Percentiles rank a stretch among this genome's conserved stretches.
These are phyloP conservation scores for Hirtodrosophila trivittata DNA, from an alignment of 2,888 invertebrate species.

Conservation along the genomic window DNA sequence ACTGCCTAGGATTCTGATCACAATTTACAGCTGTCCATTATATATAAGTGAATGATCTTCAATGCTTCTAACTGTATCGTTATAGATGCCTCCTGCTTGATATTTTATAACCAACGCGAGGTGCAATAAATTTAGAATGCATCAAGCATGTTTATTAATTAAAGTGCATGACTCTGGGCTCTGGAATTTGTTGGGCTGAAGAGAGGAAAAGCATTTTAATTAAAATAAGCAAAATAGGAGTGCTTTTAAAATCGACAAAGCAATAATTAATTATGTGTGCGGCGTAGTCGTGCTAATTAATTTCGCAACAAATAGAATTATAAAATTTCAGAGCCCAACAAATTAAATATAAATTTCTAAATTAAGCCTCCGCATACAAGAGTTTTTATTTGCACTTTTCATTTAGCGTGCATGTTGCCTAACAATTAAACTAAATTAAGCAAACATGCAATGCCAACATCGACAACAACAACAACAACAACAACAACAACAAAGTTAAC, in stretches of 20 bases:
- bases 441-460: constrained; percentile 46
- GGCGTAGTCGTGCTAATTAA: constrained; percentile 25
- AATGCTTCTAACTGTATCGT: too few relatives aligned
- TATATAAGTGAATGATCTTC: too few relatives aligned
- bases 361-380: neutral
- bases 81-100: too few relatives aligned
- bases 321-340: constrained; percentile 6
- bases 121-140: too few relatives aligned
- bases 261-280: constrained; percentile 46
- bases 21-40: too few relatives aligned
- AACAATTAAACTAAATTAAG: constrained; percentile 67
- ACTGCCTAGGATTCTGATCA: too few relatives aligned
- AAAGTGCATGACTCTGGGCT: neutral
- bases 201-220: constrained; percentile 47
- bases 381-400: constrained; percentile 5
- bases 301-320: constrained; percentile 20
- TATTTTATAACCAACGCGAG: too few relatives aligned
- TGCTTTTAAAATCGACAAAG: constrained; percentile 1
- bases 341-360: constrained; percentile 1
- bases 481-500: constrained; percentile 2
- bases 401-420: constrained; percentile 53
- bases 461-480: constrained; percentile 13
- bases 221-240: constrained; percentile 38
- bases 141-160: too few relatives aligned
- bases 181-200: constrained; percentile 22